Conservation (phyloP, 1,140 invertebrate genomes). For the Nephotettix cincticeps region DNA sequence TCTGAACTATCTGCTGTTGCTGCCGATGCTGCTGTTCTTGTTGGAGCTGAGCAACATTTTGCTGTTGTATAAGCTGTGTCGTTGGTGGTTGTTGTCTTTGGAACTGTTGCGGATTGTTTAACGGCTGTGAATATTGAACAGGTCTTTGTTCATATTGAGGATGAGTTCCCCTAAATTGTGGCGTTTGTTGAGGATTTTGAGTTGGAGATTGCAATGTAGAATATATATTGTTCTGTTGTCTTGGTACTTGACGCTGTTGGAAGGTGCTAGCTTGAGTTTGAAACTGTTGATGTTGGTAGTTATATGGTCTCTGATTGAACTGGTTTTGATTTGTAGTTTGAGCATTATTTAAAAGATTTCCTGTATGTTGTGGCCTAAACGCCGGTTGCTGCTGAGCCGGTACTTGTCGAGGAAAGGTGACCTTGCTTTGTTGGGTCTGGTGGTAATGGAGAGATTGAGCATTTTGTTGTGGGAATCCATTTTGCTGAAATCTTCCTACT, state of each 20-base stretch:
- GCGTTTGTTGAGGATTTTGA: conserved; percentile 47
- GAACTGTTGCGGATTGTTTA: conserved; percentile 26
- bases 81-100: conserved; percentile 42
- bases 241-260: not conserved
- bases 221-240: conserved; percentile 35
- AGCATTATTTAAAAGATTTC: conserved; percentile 36
- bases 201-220: conserved; percentile 44
- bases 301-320: conserved; percentile 36
- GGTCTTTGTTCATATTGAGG: conserved; percentile 10
- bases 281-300: conserved; percentile 35
- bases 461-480: conserved; percentile 22
- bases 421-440: conserved; percentile 21
- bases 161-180: conserved; percentile 40
- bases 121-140: not conserved
- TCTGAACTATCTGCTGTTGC: conserved; percentile 23
- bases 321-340: conserved; percentile 42
- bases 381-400: conserved; percentile 35
- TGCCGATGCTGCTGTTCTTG: conserved; percentile 28
- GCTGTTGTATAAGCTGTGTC: conserved; percentile 19
- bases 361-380: conserved; percentile 45
- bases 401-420: conserved; percentile 16
- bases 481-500: conserved; percentile 18
- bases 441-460: conserved; percentile 22
- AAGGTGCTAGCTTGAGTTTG: conserved; percentile 19
- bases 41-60: conserved; percentile 32